Percentiles rank a stretch among this genome's conserved stretches.
Conservation (phyloP, 1,140 invertebrate species). For the Apis florea region DNA sequence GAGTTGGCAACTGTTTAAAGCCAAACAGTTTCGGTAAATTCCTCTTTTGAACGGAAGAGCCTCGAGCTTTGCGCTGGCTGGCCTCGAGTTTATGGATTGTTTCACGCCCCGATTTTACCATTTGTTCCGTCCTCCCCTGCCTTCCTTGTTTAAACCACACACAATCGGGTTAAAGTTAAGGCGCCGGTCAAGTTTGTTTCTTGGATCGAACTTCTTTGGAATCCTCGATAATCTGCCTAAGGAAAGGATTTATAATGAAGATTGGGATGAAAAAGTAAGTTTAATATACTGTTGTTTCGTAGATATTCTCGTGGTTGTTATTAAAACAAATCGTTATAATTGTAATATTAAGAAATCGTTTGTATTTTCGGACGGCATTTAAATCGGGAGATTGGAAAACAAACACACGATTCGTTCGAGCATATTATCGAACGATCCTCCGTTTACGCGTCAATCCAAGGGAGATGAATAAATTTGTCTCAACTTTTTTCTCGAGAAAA, state of each 20-base stretch:
- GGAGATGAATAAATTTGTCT: neutral
- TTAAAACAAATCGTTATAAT: too few species aligned
- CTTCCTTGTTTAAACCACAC: neutral
- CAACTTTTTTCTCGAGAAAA: neutral
- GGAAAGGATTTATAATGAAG: too few species aligned
- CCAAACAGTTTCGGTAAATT: slow-evolving; percentile 11
- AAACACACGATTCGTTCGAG: too few species aligned
- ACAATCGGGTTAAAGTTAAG: neutral
- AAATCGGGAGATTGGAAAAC: too few species aligned
- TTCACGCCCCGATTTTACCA: neutral
- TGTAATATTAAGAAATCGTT: too few species aligned
- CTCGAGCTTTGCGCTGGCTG: neutral
- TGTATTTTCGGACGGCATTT: too few species aligned
- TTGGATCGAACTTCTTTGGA: neutral
- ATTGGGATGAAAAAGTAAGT: too few species aligned
- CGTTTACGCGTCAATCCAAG: too few species aligned
- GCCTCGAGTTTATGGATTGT: neutral
- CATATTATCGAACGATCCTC: too few species aligned
- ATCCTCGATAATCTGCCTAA: too few species aligned
- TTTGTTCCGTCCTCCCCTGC: neutral
- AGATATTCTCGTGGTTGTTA: too few species aligned
- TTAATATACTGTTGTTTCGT: too few species aligned
- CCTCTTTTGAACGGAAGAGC: neutral
- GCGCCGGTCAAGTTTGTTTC: neutral
- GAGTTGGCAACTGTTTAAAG: slow-evolving; percentile 3